Conservation (phyloP, 2,113 vertebrate species). For the Cephalopholis sonnerati region DNA sequence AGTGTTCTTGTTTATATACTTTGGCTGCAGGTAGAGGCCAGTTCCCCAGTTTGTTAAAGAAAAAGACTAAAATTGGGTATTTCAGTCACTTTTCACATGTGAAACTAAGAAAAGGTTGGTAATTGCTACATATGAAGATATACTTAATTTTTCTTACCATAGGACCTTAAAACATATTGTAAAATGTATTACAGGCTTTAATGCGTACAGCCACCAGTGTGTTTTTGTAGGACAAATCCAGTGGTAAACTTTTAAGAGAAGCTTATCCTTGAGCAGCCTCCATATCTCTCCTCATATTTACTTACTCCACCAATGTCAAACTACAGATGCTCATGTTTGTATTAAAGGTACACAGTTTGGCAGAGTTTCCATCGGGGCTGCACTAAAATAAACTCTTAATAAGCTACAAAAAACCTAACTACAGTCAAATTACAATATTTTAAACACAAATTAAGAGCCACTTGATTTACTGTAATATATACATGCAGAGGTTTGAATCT, state of each 20-base stretch:
- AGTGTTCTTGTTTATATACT: too few species aligned
- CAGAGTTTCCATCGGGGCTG: neutral
- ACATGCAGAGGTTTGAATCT: neutral
- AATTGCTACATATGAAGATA: too few species aligned
- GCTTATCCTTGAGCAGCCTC: neutral
- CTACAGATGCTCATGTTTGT: neutral
- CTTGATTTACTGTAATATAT: neutral
- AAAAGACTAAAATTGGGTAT: too few species aligned
- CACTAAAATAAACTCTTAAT: neutral
- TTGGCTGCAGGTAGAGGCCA: too few species aligned
- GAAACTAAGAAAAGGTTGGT: too few species aligned
- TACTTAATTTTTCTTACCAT: too few species aligned
- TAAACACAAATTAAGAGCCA: neutral
- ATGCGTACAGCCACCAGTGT: neutral
- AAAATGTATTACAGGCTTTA: neutral
- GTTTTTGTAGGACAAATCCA: neutral
- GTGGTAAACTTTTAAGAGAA: neutral
- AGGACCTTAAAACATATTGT: neutral
- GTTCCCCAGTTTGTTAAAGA: too few species aligned
- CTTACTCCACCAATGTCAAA: conserved; percentile 47
- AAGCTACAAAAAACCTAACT: neutral
- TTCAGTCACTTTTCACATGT: too few species aligned
- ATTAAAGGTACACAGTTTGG: too few species aligned
- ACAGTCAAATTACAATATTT: neutral
- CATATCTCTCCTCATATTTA: conserved; percentile 8